Percentiles rank a stretch among this genome's conserved stretches.
Evolutionary conservation across 2,113 vertebrate genomes (phyloP).

Genomic region (Ploceus nigricollis): DNA sequence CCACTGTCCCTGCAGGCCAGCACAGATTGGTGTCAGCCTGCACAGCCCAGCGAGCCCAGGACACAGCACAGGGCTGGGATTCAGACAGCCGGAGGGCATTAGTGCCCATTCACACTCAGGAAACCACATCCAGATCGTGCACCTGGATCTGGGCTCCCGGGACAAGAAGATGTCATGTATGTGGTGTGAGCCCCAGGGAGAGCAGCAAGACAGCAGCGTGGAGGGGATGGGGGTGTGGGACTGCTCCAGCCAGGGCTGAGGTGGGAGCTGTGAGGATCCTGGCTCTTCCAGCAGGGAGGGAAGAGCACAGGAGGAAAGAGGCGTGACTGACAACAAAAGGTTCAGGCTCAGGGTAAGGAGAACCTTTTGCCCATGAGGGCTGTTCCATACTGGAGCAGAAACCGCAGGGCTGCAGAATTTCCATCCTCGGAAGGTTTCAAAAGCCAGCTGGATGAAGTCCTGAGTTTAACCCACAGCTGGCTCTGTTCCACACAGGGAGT

Average conservation of each 20-base stretch:
- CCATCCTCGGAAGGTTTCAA: neutral
- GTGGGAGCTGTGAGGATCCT: neutral
- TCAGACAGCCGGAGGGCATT: neutral
- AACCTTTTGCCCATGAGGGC: neutral
- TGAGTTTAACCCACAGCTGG: neutral
- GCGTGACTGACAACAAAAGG: accelerated
- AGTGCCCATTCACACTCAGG: neutral
- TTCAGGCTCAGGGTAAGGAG: neutral
- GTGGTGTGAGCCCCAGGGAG: accelerated
- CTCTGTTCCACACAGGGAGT: accelerated
- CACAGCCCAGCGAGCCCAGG: neutral
- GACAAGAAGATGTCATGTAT: neutral
- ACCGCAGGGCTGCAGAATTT: neutral
- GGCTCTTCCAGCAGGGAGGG: neutral
- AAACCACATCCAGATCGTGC: neutral
- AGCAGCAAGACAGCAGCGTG: accelerated
- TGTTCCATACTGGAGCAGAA: neutral
- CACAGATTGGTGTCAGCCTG: neutral
- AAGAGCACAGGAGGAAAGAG: neutral
- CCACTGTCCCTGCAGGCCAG: accelerated
- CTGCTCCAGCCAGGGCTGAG: neutral
- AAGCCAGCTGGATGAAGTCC: neutral
- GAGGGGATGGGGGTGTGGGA: accelerated
- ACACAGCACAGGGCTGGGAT: accelerated
- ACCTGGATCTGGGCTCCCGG: neutral